A percentile compares a stretch with the other conserved stretches of the same genome.
Evolutionary conservation across 2,888 invertebrate species (phyloP).

Genomic region (Chrysomela aeneicollis): DNA sequence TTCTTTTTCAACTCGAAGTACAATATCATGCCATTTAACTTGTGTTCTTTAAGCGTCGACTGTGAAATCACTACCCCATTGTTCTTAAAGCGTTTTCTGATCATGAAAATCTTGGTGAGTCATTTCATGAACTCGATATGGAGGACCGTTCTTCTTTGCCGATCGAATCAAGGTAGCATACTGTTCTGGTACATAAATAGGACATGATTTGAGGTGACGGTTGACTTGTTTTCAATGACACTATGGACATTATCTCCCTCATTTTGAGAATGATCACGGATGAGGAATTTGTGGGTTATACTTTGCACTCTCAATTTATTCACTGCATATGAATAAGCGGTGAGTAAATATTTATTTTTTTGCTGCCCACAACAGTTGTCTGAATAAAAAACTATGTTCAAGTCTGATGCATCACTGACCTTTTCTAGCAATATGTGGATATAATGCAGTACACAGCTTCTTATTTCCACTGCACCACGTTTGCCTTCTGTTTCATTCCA

Average conservation of each 20-base stretch:
- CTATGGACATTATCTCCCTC: conserved; percentile 8
- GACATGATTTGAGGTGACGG: background rate
- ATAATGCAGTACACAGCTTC: background rate
- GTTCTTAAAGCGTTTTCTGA: background rate
- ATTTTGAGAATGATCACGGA: conserved; percentile 4
- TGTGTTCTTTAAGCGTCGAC: conserved; percentile 1
- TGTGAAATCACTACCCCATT: conserved; percentile 10
- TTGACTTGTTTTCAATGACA: conserved; percentile 7
- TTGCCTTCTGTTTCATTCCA: conserved; percentile 2
- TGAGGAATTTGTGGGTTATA: conserved; percentile 7
- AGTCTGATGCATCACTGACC: conserved; percentile 6
- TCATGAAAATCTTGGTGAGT: conserved; percentile 4
- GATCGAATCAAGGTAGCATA: conserved; percentile 5
- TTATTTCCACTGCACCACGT: background rate
- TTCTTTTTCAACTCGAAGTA: background rate
- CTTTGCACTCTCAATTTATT: background rate
- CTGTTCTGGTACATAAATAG: conserved; percentile 5
- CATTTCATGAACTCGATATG: conserved; percentile 8
- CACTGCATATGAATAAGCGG: conserved; percentile 15
- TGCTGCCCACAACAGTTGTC: conserved; percentile 26
- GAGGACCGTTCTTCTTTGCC: conserved; percentile 5
- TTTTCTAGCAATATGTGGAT: background rate
- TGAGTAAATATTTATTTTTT: conserved; percentile 22
- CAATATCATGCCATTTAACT: conserved; percentile 9
- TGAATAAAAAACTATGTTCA: conserved; percentile 23